Base-by-base conservation (phyloP, 2,113 vertebrate species). In the Noturus placidus region DNA sequence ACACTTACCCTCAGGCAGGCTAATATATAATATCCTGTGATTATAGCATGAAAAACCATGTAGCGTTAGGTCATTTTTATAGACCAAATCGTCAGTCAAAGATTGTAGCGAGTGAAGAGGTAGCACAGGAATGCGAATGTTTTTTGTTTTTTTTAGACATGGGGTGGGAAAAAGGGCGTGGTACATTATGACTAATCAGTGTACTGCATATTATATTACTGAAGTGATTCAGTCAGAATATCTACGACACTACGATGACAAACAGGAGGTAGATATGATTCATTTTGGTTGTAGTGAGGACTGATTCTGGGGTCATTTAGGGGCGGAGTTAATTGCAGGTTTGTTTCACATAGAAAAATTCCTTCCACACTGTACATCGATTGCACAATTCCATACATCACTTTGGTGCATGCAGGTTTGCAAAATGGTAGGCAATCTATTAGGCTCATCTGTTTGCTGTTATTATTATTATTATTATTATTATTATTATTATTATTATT, bases 1-100 rank as follows among this genome's bases (percentile, higher is more conserved):
- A 30, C 13, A 4, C 25, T 86, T n/a, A 15, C 77, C 85, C 85
- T 42, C 14, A 63, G 70, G 67, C 33, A 70, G 86, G 78, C 69
- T 54, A 65, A 57, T 78, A 5, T 27, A 78, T 86, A 80, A 80
- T 57, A 67, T 67, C 77, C 27, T 86, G 17, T 79, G 85, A 67
- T 61, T 35, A 25, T 25, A 80, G 85, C 85, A 42, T 86, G 85
- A 86, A 61, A 59, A 76, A 76, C n/a, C 54, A 25, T 76, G 35
- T 7, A 30, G 35, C 17, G 3, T 46, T 80, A 19, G 35, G 54
- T 5, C 57, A 25, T 56, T 86, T 67, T 54, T 52, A 33, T 63
- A 38, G n/a, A 80, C 11, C 42, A 27, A 27, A 86, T 69, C 54
- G 25, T n/a, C 38, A 46, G 72, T 30, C 15, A 19, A 27, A 46